Base-by-base conservation (phyloP, 2,888 invertebrate genomes). In the Drosophila mercatorum region DNA sequence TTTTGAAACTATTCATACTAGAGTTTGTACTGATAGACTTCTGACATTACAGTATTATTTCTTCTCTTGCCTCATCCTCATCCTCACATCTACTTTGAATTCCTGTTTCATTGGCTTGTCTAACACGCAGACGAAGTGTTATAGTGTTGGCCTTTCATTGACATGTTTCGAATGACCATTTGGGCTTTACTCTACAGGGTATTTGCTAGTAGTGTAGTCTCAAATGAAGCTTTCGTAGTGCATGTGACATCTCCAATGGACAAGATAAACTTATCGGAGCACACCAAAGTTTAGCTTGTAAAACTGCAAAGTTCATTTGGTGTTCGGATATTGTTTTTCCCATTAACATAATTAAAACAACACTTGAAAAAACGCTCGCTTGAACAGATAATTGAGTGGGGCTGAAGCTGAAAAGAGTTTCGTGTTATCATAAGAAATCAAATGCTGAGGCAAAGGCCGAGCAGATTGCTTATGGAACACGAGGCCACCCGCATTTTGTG, bases 401-500 rank as follows among this genome's bases (percentile, higher is more conserved):
- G 26, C 36, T 38, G 44, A 6, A 44, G 28, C 28, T 46, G 58
- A 47, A 58, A 47, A 44, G 38, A 47, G 12, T 44, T 38, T 38
- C 3, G 17, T 22, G 17, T 56, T 34, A 43, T 49, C 31, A 34
- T 10, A 17, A 6, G n/a, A 34, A 49, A 49, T 41, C 56, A 31
- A 12, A 14, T 17, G 41, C 22, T 2, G 44, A 22, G 43, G 5
- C 31, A 10, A 34, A 14, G 31, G 52, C 14, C 14, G 34, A 34
- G 3, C 26, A 22, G 7, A 6, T 31, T 31, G 31, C 5, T 6
- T 4, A 17, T 1, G 2, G 12, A 43, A 17, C 2, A 2, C 8
- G 22, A 17, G 38, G 34, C 17, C 14, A 12, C 65, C 72, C 65
- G 71, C 59, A 72, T 63, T n/a, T 55, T 41, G 7, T 65, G 26